Conservation (phyloP, 2,797 vertebrate species). For the Pantherophis alleghaniensis region DNA sequence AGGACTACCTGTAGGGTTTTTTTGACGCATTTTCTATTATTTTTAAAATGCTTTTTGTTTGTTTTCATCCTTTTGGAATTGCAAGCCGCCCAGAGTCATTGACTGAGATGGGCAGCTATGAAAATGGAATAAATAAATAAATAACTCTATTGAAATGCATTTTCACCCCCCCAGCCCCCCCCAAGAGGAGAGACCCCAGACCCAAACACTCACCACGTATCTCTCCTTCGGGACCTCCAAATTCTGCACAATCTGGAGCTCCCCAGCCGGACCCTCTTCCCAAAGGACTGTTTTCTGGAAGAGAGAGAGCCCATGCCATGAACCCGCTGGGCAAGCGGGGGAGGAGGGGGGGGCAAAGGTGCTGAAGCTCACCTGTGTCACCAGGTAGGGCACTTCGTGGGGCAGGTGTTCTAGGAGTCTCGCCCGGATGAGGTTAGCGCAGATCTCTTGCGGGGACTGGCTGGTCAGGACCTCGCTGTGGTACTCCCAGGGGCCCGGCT, state of each 20-base stretch:
- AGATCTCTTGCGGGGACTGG: constrained; percentile 87
- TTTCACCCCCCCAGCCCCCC: rapidly evolving
- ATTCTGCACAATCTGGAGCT: constrained; percentile 83
- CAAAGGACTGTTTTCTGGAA: constrained; percentile 80
- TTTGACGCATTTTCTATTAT: background rate
- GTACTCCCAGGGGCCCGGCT: constrained; percentile 86
- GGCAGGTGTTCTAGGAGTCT: constrained; percentile 89
- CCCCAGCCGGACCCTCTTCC: constrained; percentile 80
- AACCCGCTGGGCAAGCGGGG: background rate
- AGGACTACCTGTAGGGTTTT: too few species aligned
- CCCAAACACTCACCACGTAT: constrained; percentile 80
- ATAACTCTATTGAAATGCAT: background rate
- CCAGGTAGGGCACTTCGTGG: constrained; percentile 87
- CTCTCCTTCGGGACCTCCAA: constrained; percentile 82
- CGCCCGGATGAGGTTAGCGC: constrained; percentile 83
- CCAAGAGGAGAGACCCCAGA: background rate
- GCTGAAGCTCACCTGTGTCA: constrained; percentile 79
- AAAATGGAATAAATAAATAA: background rate
- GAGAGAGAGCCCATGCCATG: rapidly evolving
- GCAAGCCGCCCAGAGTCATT: background rate
- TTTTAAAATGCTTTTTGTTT: background rate
- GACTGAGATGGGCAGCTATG: background rate
- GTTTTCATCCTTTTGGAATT: background rate
- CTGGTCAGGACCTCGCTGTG: constrained; percentile 90
- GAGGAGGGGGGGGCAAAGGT: too few species aligned